Base-by-base conservation (phyloP, 2,113 vertebrate species). In the Mesoclemmys tuberculata region DNA sequence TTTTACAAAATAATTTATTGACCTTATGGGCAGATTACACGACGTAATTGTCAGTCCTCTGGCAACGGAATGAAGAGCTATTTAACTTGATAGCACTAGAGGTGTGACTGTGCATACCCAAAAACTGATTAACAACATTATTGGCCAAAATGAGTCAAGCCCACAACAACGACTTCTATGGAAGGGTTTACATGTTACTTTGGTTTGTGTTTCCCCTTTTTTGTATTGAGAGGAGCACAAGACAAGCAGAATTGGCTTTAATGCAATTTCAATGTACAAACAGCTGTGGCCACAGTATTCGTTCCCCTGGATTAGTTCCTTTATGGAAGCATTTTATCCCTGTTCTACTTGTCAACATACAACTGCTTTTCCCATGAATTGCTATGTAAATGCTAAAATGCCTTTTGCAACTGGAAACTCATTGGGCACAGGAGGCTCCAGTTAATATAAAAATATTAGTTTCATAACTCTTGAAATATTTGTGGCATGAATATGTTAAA, bases 291-390 rank as follows among this genome's bases (percentile, higher is more conserved):
- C 87, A 80, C 78, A 51, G 6, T 82, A 27, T 81, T 94, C 89
- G 87, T 46, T 95, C 94, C 97, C 88, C 94, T 95, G 97, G 95
- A 94, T 93, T 91, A 29, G 88, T 92, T 97, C 94, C 97, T 85
- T 82, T 61, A 83, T 10, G 56, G 87, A 95, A 91, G 78, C 88
- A 93, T 0, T 75, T 52, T 75, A 38, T 27, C 22, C 24, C 64
- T 77, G 31, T 61, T 14, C 85, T 0, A 12, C 80, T 74, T 94
- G 80, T 75, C 88, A 64, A 92, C 88, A 91, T 64, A 6, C 92
- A 84, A 81, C 11, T 1, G 48, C 74, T 94, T 97, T 95, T 94
- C 93, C 92, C 94, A 96, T 93, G 95, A 96, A 96, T 89, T 94
- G 52, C 92, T 92, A 92, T 58, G 92, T 87, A 90, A 77, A 95